Base-by-base conservation (phyloP, 2,888 invertebrate genomes). In the Caenorhabditis imperialis region DNA sequence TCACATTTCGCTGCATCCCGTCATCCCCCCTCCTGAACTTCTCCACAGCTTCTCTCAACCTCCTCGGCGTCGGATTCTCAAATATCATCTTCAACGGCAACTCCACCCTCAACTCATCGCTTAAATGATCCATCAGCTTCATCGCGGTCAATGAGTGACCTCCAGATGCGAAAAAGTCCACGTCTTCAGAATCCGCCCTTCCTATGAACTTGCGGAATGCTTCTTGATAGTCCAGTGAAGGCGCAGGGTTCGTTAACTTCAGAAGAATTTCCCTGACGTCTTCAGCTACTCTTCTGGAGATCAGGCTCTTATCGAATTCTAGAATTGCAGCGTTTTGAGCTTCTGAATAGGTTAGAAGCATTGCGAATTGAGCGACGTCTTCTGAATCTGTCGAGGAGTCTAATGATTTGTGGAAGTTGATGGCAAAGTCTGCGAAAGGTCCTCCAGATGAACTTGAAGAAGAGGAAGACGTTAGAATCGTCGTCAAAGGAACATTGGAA, bases 131-230 rank as follows among this genome's bases (percentile, higher is more conserved):
- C 3, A 75, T 74, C 14, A 82, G 23, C 33, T 70, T 65, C 51
- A 79, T 75, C 8, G 85, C 85, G 14, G 63, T 42, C 8, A 85
- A 51, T 3, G 85, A 85, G 51, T 85, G 79, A 0, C 83, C 82
- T n/a, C 85, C 85, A 18, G 58, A 12, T 5, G 69, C 57, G 55
- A 85, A 85, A 45, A 85, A 85, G 48, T 85, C 78, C 2, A 54
- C 27, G 8, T 74, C 48, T 2, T 45, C 35, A 2, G 40, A n/a
- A n/a, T n/a, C n/a, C n/a, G n/a, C n/a, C n/a, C n/a, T n/a, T n/a
- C n/a, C n/a, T n/a, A 30, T 22, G 3, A 23, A 30, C 30, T 35
- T 51, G 14, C 8, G 30, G 2, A 30, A 2, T 16, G 7, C 14
- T 35, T 40, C 18, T 18, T 37, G 4, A 16, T 18, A 12, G 6